Conservation (phyloP, 2,113 vertebrate genomes). For the Ameiurus melas region DNA sequence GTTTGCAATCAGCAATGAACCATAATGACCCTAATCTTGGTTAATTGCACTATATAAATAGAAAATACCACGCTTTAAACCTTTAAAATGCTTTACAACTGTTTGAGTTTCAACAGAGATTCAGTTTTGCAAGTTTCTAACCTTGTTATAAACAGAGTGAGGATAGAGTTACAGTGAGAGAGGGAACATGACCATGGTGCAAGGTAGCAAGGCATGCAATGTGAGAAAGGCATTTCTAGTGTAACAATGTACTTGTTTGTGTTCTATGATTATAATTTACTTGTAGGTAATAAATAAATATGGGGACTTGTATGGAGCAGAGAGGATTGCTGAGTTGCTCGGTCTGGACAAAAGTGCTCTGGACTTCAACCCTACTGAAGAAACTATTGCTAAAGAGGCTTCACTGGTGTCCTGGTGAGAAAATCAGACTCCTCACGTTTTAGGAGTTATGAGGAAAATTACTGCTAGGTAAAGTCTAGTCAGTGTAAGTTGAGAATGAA, state of each 20-base stretch:
- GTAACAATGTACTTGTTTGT: not conserved
- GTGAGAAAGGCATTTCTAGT: conserved; percentile 2
- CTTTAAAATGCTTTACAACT: not conserved
- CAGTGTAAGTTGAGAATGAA: not conserved
- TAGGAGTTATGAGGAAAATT: not conserved
- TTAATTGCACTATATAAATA: not conserved
- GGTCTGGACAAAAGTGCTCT: conserved; percentile 95
- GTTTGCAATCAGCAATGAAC: not conserved
- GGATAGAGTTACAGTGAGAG: no score
- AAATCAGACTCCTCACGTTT: not conserved
- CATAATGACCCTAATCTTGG: not conserved
- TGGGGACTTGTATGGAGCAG: conserved; percentile 92
- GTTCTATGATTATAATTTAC: conserved; percentile 37
- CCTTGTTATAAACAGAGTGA: not conserved
- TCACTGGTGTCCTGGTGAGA: conserved; percentile 90
- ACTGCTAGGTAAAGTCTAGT: not conserved
- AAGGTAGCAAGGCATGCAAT: not conserved
- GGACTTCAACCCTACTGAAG: conserved; percentile 94
- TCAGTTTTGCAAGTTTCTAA: not conserved
- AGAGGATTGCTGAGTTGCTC: conserved; percentile 93
- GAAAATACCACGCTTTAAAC: not conserved
- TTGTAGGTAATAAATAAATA: conserved; percentile 97
- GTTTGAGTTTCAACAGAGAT: not conserved
- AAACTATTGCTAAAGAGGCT: conserved; percentile 84
- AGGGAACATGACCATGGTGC: not conserved